phyloP scores from a whole-genome alignment of 2,797 vertebrate genomes.

The Lithobates sylvaticus region DNA sequence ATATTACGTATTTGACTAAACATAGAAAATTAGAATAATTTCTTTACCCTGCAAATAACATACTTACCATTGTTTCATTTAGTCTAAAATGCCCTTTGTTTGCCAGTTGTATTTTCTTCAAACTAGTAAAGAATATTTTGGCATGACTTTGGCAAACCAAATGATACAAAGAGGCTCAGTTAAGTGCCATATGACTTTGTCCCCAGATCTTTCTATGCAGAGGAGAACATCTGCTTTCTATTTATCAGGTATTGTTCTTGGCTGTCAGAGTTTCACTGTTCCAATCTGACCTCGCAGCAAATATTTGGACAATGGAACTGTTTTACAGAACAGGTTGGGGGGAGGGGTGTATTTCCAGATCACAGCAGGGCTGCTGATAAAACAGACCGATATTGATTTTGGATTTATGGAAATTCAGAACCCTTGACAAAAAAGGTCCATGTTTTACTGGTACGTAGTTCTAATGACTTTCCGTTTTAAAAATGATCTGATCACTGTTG shows the following conservation, averaged over 20 bases:
- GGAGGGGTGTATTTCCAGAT: not conserved
- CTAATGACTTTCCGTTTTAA: no score
- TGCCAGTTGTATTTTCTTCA: not conserved
- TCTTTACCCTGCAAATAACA: not conserved
- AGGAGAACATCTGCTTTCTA: constrained; percentile 55
- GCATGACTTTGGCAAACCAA: not conserved
- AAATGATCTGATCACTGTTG: no score
- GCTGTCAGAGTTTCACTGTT: constrained; percentile 48
- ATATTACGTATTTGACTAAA: not conserved
- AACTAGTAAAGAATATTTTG: not conserved
- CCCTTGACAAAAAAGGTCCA: not conserved
- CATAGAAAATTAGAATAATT: no score
- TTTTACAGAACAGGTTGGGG: constrained; percentile 40
- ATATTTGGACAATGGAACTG: constrained; percentile 55
- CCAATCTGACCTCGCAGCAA: constrained; percentile 51
- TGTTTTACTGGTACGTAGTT: not conserved
- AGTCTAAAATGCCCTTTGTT: not conserved
- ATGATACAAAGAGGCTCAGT: constrained; percentile 17
- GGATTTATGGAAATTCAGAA: not conserved
- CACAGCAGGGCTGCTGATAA: not conserved
- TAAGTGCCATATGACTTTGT: constrained; percentile 29
- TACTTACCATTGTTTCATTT: not conserved
- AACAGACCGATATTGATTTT: constrained; percentile 6
- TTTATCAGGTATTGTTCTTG: constrained; percentile 61
- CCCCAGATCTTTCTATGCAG: constrained; percentile 38